Base-by-base conservation (phyloP, 2,797 vertebrate genomes). In the Galagoides demidoff region DNA sequence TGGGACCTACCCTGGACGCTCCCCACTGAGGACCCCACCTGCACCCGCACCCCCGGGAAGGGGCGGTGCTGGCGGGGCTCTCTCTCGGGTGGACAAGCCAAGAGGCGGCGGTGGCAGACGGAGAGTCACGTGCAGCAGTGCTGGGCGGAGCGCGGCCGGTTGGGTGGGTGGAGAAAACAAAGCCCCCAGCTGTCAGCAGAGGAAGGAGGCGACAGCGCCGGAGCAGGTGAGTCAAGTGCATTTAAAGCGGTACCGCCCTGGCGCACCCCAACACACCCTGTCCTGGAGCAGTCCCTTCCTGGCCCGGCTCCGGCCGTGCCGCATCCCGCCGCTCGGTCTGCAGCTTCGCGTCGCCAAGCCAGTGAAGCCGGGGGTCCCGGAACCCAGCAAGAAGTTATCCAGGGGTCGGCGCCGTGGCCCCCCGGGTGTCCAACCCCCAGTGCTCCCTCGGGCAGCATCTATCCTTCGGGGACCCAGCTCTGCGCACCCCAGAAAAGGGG, bases 141-240 rank as follows among this genome's bases (percentile, higher is more conserved):
- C 63, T 71, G 89, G 97, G 97, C 94, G 95, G 96, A 95, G 95
- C 91, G 89, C 66, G 37, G 68, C 77, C 4, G 11, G 34, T 77
- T 6, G 55, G 74, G 96, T 83, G 97, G 98, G 97, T 71, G 97
- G 97, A 95, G 97, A 96, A 96, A 97, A 98, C 98, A 98, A 98
- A 98, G 97, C 97, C 97, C 97, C 97, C 96, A 97, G 97, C 98
- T 98, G 98, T 98, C 98, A 97, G 96, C 68, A 25, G 92, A 76
- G 96, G 77, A 92, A 79, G 93, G 86, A 84, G 95, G 96, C 96
- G 20, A 70, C 90, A 0, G 7, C 97, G 87, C 96, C 96, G 79
- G 96, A 98, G 96, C 97, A 98, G 98, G 98, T 98, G 98, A 98
- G 94, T 97, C 97, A 96, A 97, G 97, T 97, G 95, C 78, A 86